Evolutionary conservation across 2,888 invertebrate species (phyloP).

Genomic region (Schizaphis graminum): DNA sequence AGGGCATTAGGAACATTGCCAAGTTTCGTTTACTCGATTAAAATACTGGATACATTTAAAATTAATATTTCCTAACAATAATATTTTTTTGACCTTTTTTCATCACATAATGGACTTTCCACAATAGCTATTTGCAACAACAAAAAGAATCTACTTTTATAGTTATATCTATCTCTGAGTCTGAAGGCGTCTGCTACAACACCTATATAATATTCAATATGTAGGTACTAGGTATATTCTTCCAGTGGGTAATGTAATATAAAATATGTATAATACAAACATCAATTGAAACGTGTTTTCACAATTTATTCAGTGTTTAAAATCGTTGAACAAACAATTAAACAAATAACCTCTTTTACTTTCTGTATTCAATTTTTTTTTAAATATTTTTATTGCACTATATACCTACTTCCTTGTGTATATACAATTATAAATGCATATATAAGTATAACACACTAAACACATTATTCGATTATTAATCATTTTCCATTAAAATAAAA

Average conservation of each 20-base stretch:
- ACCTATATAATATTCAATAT: neutral
- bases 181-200: neutral
- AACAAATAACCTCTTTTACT: neutral
- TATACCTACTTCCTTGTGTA: neutral
- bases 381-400: neutral
- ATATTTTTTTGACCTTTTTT: conserved; percentile 3
- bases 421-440: neutral
- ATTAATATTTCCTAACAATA: conserved; percentile 31
- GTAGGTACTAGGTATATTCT: neutral
- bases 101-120: neutral
- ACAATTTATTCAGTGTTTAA: conserved; percentile 19
- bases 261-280: conserved; percentile 25
- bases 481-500: neutral
- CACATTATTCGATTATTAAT: neutral
- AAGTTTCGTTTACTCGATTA: conserved; percentile 12
- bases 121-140: neutral
- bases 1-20: conserved; percentile 9
- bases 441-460: neutral
- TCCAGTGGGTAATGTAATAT: neutral
- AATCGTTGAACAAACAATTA: neutral
- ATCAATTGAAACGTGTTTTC: conserved; percentile 31
- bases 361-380: neutral
- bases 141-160: conserved; percentile 6
- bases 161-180: neutral
- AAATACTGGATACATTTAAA: neutral